Conservation (phyloP, 1,140 invertebrate genomes). For the Portunus trituberculatus region DNA sequence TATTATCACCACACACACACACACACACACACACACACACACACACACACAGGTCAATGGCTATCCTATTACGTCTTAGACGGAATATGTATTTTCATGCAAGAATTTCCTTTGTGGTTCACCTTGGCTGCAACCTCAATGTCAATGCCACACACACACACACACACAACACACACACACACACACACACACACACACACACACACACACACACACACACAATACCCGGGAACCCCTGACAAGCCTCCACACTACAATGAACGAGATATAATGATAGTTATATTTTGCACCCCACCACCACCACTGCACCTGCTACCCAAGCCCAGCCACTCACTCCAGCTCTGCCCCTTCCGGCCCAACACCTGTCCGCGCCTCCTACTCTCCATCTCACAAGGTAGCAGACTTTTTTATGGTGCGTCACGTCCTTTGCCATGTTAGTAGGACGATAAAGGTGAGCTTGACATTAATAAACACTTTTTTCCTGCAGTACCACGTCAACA, state of each 20-base stretch:
- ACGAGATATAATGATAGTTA: background rate
- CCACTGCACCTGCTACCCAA: background rate
- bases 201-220: background rate
- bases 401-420: background rate
- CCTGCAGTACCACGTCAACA: too few relatives aligned
- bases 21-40: slow-evolving; percentile 40
- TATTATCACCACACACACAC: background rate
- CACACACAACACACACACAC: slow-evolving; percentile 12
- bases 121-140: too few relatives aligned
- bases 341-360: background rate
- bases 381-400: background rate
- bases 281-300: background rate
- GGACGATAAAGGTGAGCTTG: background rate
- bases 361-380: background rate
- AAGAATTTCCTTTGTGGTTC: too few relatives aligned
- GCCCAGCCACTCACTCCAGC: background rate
- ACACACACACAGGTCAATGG: background rate
- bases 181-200: background rate
- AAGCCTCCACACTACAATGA: background rate
- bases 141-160: background rate
- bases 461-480: background rate
- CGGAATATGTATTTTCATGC: too few relatives aligned
- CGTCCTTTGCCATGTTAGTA: background rate
- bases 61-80: background rate
- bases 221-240: background rate